Evolutionary conservation across 2,113 vertebrate genomes (phyloP).

Genomic region (Anguilla rostrata): DNA sequence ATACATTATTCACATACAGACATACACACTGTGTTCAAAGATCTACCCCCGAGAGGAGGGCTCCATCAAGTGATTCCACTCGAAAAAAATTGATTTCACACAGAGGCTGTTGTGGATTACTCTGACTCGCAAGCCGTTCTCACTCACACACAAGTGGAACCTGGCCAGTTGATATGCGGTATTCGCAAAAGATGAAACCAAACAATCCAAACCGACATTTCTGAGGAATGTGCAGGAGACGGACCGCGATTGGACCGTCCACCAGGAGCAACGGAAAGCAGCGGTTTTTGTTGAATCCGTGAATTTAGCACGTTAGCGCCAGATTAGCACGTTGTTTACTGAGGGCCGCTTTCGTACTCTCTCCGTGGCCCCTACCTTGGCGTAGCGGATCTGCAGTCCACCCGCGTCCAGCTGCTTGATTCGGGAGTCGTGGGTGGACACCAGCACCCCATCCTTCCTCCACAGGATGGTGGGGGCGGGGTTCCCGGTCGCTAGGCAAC

Average conservation of each 20-base stretch:
- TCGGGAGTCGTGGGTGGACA: conserved; percentile 92
- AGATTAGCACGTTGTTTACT: not conserved
- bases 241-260: not conserved
- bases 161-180: not conserved
- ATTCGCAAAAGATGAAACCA: not conserved
- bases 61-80: not conserved
- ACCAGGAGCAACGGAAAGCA: not conserved
- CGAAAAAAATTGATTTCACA: not conserved
- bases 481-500: conserved; percentile 82
- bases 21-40: not conserved
- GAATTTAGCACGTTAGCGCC: not conserved
- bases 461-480: conserved; percentile 90
- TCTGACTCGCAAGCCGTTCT: not conserved
- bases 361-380: conserved; percentile 77
- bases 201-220: not conserved
- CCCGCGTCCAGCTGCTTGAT: conserved; percentile 89
- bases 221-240: not conserved
- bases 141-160: not conserved
- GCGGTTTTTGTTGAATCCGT: not conserved
- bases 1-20: not conserved
- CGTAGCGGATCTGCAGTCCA: conserved; percentile 88
- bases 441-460: conserved; percentile 87
- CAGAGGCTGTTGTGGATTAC: not conserved
- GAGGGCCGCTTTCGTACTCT: not conserved
- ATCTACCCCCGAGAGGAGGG: not conserved